A percentile compares a stretch with the other conserved stretches of the same genome.
Conservation (phyloP, 2,888 invertebrate genomes). For the Tortrix viridana region DNA sequence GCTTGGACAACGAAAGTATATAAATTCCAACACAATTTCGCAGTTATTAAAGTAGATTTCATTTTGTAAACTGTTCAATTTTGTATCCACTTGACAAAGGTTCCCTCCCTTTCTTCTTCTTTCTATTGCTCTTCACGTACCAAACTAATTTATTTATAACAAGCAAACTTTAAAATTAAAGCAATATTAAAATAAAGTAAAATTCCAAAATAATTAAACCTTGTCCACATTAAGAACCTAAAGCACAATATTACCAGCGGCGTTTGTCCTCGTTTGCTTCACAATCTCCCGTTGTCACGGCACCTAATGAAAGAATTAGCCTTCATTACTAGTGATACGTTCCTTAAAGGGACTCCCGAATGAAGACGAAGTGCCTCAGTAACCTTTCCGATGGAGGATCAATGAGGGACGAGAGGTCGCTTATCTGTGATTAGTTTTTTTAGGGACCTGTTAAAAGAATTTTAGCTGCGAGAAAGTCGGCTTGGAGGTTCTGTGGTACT, state of each 20-base stretch:
- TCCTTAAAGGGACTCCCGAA: conserved; percentile 82
- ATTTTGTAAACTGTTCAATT: too few species aligned
- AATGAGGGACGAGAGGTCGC: conserved; percentile 63
- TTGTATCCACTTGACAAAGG: too few species aligned
- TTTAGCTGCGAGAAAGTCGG: neutral
- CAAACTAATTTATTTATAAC: too few species aligned
- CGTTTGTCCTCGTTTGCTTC: conserved; percentile 73
- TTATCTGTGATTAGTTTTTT: conserved; percentile 77
- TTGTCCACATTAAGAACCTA: conserved; percentile 20
- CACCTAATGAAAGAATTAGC: conserved; percentile 84
- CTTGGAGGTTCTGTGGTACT: too few species aligned
- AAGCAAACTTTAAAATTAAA: too few species aligned
- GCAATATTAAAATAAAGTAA: neutral
- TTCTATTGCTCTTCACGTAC: too few species aligned
- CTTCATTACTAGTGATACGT: conserved; percentile 83
- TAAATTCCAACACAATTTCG: too few species aligned
- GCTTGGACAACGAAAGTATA: too few species aligned
- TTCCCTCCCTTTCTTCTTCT: too few species aligned
- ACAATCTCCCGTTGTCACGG: conserved; percentile 80
- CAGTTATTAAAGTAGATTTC: too few species aligned
- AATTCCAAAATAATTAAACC: neutral
- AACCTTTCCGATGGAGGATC: conserved; percentile 76
- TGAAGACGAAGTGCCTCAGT: conserved; percentile 78
- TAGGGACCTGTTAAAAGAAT: conserved; percentile 48
- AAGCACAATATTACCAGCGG: conserved; percentile 29